phyloP scores from a whole-genome alignment of 1,140 invertebrate species.

The Penaeus vannamei region DNA sequence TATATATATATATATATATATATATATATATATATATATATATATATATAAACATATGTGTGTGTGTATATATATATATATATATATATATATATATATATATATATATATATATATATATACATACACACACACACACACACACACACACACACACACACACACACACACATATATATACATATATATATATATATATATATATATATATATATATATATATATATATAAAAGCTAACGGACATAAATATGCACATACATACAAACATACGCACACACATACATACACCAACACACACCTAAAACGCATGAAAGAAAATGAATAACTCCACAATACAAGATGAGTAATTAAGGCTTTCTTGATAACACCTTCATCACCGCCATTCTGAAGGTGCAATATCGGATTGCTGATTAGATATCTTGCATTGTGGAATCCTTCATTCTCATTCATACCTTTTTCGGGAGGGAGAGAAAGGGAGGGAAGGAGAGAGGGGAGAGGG shows the following conservation, averaged over 20 bases:
- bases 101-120: slow-evolving; percentile 21
- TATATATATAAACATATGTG: neutral
- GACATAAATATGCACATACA: neutral
- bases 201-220: slow-evolving; percentile 18
- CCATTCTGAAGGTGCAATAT: too few relatives aligned
- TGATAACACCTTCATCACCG: too few relatives aligned
- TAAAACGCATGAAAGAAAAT: neutral
- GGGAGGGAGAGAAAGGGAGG: neutral
- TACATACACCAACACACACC: neutral
- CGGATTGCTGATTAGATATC: too few relatives aligned
- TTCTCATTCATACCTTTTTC: too few relatives aligned
- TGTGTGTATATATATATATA: slow-evolving; percentile 5
- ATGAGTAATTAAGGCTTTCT: too few relatives aligned
- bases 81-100: slow-evolving; percentile 28
- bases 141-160: neutral
- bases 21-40: slow-evolving; percentile 15
- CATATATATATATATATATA: neutral
- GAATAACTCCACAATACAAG: neutral
- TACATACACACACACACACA: slow-evolving; percentile 6
- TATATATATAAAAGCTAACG: neutral
- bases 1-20: slow-evolving; percentile 22
- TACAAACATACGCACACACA: neutral
- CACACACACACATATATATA: neutral
- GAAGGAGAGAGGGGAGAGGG: neutral
- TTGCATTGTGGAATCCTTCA: too few relatives aligned